Percentiles rank a stretch among this genome's conserved stretches.
Evolutionary conservation across 2,888 invertebrate species (phyloP).

Genomic region (Girardia tigrina): DNA sequence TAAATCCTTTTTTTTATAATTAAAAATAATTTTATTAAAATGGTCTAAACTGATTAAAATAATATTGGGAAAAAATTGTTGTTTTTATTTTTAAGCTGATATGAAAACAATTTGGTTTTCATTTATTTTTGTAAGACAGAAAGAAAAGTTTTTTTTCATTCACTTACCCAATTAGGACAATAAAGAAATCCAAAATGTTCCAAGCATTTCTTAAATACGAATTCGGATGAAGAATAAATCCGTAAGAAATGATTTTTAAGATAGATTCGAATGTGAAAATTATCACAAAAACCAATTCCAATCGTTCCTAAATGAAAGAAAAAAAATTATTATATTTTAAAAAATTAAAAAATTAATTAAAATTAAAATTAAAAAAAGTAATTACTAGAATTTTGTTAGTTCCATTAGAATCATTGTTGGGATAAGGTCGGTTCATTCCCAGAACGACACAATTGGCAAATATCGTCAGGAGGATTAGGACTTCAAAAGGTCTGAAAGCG

Average conservation of each 20-base stretch:
- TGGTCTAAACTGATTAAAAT: too few species aligned
- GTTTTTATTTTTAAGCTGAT: too few species aligned
- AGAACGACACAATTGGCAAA: conserved; percentile 33
- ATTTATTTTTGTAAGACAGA: too few species aligned
- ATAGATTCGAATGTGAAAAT: conserved; percentile 15
- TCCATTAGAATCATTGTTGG: conserved; percentile 23
- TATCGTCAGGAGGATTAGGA: conserved; percentile 32
- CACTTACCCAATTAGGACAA: conserved; percentile 30
- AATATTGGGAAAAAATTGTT: too few species aligned
- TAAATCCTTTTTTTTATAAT: too few species aligned
- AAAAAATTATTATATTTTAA: too few species aligned
- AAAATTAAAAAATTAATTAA: not conserved
- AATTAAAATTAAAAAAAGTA: too few species aligned
- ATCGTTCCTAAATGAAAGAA: too few species aligned
- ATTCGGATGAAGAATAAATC: conserved; percentile 27
- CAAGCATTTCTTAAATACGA: conserved; percentile 21
- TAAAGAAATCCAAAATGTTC: conserved; percentile 31
- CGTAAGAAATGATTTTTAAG: conserved; percentile 29
- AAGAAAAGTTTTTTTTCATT: too few species aligned
- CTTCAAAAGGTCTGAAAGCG: conserved; percentile 33
- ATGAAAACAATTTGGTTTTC: too few species aligned
- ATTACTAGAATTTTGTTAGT: not conserved
- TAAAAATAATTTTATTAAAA: too few species aligned
- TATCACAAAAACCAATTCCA: conserved; percentile 10
- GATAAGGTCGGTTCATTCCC: conserved; percentile 29